Percentiles rank a stretch among this genome's conserved stretches.
Conservation (phyloP, 2,797 vertebrate species). For the Periophthalmus magnuspinnatus region DNA sequence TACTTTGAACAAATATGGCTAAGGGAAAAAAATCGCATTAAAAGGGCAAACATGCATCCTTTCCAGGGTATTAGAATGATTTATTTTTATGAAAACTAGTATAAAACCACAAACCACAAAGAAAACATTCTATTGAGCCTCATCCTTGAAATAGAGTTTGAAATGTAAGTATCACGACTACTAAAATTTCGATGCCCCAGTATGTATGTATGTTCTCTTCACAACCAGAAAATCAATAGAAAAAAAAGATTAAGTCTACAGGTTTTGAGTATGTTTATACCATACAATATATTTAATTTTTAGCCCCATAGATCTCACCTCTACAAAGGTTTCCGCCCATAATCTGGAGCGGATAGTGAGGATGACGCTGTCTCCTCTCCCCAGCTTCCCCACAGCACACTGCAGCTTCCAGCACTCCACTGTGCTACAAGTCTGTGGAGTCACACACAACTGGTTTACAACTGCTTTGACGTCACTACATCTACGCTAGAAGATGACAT, state of each 20-base stretch:
- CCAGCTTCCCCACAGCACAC: conserved; percentile 80
- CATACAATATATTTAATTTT: neutral
- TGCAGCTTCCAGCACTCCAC: conserved; percentile 84
- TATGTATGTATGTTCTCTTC: too few species aligned
- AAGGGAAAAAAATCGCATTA: neutral
- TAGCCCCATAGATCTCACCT: conserved; percentile 67
- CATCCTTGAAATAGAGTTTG: too few species aligned
- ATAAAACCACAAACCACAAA: neutral
- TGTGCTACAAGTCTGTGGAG: conserved; percentile 79
- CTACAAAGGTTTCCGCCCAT: conserved; percentile 84
- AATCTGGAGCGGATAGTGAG: conserved; percentile 82
- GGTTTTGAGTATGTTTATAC: neutral
- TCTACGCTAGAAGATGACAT: neutral
- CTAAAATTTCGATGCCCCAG: too few species aligned
- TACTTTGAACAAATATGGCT: too few species aligned
- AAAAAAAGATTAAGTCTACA: neutral
- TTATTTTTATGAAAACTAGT: neutral
- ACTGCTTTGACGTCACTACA: neutral
- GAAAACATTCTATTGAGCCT: too few species aligned
- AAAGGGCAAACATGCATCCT: neutral
- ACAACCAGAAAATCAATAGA: neutral
- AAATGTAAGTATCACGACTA: neutral
- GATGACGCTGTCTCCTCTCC: conserved; percentile 78
- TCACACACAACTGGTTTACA: neutral
- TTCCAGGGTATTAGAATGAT: neutral